These are phyloP conservation scores for Agonopterix subpropinquella DNA, from an alignment of 2,888 invertebrate genomes.

Conservation along the genomic window DNA sequence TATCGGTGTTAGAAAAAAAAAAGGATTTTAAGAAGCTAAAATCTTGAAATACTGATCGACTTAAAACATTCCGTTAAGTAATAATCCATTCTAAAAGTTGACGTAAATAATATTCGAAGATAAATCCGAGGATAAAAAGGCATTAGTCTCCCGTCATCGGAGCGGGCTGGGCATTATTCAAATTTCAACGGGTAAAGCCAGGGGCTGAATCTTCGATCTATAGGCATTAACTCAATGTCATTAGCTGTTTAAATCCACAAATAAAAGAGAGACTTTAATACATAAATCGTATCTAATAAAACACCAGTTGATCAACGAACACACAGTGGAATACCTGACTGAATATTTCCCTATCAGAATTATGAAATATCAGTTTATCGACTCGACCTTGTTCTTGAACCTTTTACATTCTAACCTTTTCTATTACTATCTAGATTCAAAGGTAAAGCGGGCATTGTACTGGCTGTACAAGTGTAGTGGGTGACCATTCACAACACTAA, in stretches of 20 bases:
- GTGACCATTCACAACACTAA: no score
- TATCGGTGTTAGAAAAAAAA: not conserved
- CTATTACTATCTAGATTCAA: no score
- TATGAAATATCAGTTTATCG: no score
- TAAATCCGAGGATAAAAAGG: conserved; percentile 45
- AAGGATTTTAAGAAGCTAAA: conserved; percentile 1
- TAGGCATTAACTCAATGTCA: conserved; percentile 20
- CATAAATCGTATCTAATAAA: not conserved
- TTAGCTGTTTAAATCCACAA: not conserved
- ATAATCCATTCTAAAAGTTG: conserved; percentile 38
- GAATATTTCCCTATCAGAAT: no score
- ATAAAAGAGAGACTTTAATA: not conserved
- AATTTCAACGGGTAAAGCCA: conserved; percentile 47
- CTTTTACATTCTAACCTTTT: no score
- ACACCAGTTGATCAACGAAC: no score
- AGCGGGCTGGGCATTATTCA: conserved; percentile 42
- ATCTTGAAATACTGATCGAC: conserved; percentile 6
- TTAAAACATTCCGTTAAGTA: conserved; percentile 23
- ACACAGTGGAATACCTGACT: no score
- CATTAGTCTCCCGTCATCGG: conserved; percentile 39
- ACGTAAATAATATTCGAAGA: conserved; percentile 46
- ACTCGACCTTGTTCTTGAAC: no score
- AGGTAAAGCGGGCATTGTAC: no score
- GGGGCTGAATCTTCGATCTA: conserved; percentile 32
- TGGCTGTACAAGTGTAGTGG: no score